These are phyloP conservation scores for Cataglyphis hispanica DNA, from an alignment of 1,140 invertebrate species.

Conservation along the genomic window DNA sequence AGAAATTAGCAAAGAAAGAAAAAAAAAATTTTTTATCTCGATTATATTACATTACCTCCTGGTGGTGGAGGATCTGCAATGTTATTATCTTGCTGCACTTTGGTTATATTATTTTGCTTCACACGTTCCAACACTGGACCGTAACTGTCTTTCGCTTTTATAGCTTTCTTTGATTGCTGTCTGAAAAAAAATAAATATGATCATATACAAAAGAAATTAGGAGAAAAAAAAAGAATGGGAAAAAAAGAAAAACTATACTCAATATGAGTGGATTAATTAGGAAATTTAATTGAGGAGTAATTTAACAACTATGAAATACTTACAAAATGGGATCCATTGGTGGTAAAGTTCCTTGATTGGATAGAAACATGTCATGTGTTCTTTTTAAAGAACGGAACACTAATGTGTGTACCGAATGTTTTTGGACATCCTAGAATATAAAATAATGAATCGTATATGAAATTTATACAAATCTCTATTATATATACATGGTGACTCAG, in stretches of 20 bases:
- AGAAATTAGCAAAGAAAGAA: too few species aligned
- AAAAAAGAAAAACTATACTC: too few species aligned
- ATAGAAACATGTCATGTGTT: constrained; percentile 98
- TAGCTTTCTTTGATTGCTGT: constrained; percentile 88
- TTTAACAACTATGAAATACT: constrained; percentile 82
- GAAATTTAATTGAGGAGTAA: constrained; percentile 42
- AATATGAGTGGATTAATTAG: neutral
- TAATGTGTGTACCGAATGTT: constrained; percentile 98
- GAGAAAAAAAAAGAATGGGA: too few species aligned
- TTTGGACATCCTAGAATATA: constrained; percentile 92
- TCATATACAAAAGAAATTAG: too few species aligned
- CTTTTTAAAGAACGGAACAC: constrained; percentile 99
- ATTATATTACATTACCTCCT: constrained; percentile 81
- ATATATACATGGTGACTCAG: too few species aligned
- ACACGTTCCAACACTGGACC: constrained; percentile 94
- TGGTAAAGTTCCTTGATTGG: constrained; percentile 95
- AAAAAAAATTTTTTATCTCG: constrained; percentile 21
- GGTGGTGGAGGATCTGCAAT: constrained; percentile 87
- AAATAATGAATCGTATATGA: neutral
- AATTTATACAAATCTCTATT: neutral
- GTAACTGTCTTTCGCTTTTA: constrained; percentile 96
- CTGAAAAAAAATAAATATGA: constrained; percentile 60
- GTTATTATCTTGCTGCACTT: constrained; percentile 88
- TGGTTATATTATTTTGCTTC: constrained; percentile 86
- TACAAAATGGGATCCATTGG: constrained; percentile 93